phyloP scores from a whole-genome alignment of 2,888 invertebrate genomes.

The Empis stercorea region DNA sequence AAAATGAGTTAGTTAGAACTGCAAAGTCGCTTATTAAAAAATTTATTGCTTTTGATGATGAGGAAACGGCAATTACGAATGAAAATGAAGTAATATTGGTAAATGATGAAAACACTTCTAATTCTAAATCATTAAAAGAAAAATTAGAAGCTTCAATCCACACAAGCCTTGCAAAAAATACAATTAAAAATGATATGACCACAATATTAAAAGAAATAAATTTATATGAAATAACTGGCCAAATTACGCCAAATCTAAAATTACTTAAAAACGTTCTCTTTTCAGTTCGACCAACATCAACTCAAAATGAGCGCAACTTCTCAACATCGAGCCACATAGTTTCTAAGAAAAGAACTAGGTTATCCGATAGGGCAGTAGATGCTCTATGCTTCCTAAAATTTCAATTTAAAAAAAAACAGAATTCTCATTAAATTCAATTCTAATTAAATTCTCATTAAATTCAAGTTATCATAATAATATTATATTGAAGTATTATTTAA shows the following conservation, averaged over 20 bases:
- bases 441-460: too few relatives aligned
- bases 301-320: neutral
- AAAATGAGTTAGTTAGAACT: neutral
- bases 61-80: neutral
- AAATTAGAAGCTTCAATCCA: neutral
- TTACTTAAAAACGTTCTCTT: neutral
- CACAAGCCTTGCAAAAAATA: neutral
- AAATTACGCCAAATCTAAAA: neutral
- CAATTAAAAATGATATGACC: neutral
- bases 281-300: neutral
- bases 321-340: neutral
- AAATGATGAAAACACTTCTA: neutral
- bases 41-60: neutral
- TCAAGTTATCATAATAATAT: too few relatives aligned
- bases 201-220: neutral
- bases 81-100: neutral
- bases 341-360: neutral
- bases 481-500: too few relatives aligned
- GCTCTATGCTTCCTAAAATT: neutral
- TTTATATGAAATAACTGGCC: neutral
- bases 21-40: neutral
- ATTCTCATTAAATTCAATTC: neutral
- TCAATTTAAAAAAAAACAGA: neutral
- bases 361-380: neutral
- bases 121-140: conserved; percentile 1